phyloP scores from a whole-genome alignment of 2,888 invertebrate species.

The Pandemis cinnamomeana region DNA sequence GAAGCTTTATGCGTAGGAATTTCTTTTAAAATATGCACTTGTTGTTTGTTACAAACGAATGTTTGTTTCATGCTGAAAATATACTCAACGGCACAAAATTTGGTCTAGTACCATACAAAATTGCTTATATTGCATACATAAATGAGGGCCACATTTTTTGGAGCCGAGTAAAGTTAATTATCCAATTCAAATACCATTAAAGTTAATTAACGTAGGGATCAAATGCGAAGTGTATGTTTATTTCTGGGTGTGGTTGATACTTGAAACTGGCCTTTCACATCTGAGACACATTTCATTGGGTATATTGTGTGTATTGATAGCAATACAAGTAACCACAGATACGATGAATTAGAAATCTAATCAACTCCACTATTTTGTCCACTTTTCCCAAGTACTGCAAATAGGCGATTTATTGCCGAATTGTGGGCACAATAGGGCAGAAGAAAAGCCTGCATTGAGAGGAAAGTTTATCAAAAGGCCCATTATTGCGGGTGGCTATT shows the following conservation, averaged over 20 bases:
- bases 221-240: too few species aligned
- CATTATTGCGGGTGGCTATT: slow-evolving; percentile 46
- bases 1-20: slow-evolving; percentile 41
- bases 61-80: not conserved
- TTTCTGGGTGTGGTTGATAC: not conserved
- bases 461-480: slow-evolving; percentile 52
- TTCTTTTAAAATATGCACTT: slow-evolving; percentile 46
- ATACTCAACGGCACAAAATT: not conserved
- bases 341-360: slow-evolving; percentile 23
- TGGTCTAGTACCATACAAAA: too few species aligned
- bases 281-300: not conserved
- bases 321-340: not conserved
- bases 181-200: too few species aligned
- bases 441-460: slow-evolving; percentile 47
- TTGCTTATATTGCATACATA: too few species aligned
- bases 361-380: slow-evolving; percentile 30
- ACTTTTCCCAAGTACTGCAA: slow-evolving; percentile 30
- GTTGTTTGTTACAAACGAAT: slow-evolving; percentile 42
- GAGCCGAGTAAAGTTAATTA: too few species aligned
- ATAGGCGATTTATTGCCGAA: slow-evolving; percentile 41
- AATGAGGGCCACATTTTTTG: too few species aligned
- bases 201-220: too few species aligned
- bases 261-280: too few species aligned
- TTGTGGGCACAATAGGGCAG: slow-evolving; percentile 41
- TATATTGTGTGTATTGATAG: not conserved